Percentiles rank a stretch among this genome's conserved stretches.
phyloP scores from a whole-genome alignment of 2,797 vertebrate genomes.

The Rhinogobio ventralis region DNA sequence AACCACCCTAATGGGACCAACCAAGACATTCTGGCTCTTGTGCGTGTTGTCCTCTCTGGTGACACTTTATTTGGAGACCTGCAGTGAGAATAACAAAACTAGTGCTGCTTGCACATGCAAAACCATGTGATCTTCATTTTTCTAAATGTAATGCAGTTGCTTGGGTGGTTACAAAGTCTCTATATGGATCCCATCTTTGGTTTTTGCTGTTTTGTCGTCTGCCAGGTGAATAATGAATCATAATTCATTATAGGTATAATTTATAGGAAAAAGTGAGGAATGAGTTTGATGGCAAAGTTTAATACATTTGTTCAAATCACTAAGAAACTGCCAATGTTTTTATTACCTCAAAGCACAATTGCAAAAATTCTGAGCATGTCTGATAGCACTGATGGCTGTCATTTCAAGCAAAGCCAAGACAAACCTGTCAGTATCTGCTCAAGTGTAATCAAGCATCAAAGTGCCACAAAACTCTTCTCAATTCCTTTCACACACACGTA shows the following conservation, averaged over 20 bases:
- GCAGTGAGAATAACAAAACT: background rate
- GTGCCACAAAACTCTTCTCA: background rate
- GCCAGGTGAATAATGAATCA: background rate
- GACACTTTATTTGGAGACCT: background rate
- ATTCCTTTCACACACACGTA: background rate
- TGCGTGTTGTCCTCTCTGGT: background rate
- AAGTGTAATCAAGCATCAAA: constrained; percentile 10
- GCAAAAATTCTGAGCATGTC: background rate
- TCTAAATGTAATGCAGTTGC: background rate
- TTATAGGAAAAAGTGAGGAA: background rate
- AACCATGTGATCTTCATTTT: background rate
- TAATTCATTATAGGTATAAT: background rate
- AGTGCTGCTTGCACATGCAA: background rate
- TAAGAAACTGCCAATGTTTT: background rate
- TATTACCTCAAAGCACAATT: constrained; percentile 2
- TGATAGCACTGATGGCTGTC: background rate
- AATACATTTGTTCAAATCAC: background rate
- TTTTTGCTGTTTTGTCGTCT: background rate
- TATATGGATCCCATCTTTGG: background rate
- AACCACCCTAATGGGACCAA: background rate
- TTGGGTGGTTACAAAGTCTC: background rate
- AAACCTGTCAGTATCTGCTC: background rate
- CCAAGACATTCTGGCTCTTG: background rate
- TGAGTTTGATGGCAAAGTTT: background rate
- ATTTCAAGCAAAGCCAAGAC: background rate